Conservation (phyloP, 2,797 vertebrate genomes). For the Falco columbarius region DNA sequence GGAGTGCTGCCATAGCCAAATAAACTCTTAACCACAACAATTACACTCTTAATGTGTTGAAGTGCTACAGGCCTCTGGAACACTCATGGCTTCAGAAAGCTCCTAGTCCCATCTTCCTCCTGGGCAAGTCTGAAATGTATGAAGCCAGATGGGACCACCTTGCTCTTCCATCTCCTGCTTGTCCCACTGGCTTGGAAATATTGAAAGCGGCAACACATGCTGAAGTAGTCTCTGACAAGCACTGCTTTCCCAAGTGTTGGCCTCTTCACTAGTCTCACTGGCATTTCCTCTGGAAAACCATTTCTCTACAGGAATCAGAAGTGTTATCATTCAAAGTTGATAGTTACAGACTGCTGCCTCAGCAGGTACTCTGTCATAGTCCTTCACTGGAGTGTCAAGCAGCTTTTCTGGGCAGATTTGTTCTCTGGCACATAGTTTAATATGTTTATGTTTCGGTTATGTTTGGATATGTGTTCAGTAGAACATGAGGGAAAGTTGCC, state of each 20-base stretch:
- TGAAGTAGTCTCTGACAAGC: not conserved
- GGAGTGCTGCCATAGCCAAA: not conserved
- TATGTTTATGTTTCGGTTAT: not conserved
- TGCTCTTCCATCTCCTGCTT: not conserved
- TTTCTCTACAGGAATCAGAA: conserved; percentile 1
- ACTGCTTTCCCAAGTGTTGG: not conserved
- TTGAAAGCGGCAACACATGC: not conserved
- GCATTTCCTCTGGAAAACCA: conserved; percentile 4
- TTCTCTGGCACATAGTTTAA: not conserved
- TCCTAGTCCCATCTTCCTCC: not conserved
- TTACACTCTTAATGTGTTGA: not conserved
- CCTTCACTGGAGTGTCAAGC: not conserved
- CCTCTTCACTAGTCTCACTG: not conserved
- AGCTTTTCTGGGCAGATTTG: not conserved
- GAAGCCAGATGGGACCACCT: not conserved
- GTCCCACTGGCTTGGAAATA: not conserved
- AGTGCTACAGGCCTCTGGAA: not conserved
- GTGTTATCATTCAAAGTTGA: not conserved
- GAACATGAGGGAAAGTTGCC: not conserved
- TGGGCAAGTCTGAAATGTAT: not conserved
- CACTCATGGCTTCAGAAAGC: not conserved
- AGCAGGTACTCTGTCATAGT: not conserved
- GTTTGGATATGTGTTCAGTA: not conserved
- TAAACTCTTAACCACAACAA: not conserved
- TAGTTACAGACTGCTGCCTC: conserved; percentile 4